A percentile compares a stretch with the other conserved stretches of the same genome.
These are phyloP conservation scores for Stomorhina lunata DNA, from an alignment of 2,888 invertebrate species.

Conservation along the genomic window DNA sequence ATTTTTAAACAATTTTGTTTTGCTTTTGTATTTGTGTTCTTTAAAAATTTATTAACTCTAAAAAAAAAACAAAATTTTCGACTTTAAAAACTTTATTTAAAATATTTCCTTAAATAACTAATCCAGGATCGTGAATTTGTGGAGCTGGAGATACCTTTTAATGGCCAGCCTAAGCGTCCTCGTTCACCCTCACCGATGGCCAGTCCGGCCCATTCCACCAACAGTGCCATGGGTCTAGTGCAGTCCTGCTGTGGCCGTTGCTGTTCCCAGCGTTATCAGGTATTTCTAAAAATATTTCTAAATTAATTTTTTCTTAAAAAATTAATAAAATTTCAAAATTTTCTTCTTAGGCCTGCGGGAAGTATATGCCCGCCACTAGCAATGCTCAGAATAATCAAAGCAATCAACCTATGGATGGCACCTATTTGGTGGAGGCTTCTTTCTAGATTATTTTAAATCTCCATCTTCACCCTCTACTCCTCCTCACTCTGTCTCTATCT, in stretches of 20 bases:
- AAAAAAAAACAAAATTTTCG: neutral
- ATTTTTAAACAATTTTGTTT: slow-evolving; percentile 3
- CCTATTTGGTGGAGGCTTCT: slow-evolving; percentile 92
- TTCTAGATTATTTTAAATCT: slow-evolving; percentile 85
- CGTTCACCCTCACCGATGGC: slow-evolving; percentile 93
- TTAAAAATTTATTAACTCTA: no score
- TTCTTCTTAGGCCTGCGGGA: slow-evolving; percentile 86
- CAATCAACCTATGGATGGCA: slow-evolving; percentile 90
- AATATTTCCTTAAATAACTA: neutral
- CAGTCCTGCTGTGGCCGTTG: slow-evolving; percentile 92
- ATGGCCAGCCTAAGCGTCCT: slow-evolving; percentile 95
- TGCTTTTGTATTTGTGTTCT: slow-evolving; percentile 59
- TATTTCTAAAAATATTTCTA: slow-evolving; percentile 72
- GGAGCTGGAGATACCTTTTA: slow-evolving; percentile 96
- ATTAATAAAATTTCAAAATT: neutral
- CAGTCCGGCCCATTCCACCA: slow-evolving; percentile 92
- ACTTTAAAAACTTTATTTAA: neutral
- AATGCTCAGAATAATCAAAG: slow-evolving; percentile 90
- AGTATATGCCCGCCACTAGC: slow-evolving; percentile 92
- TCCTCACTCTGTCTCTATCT: neutral
- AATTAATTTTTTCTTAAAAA: neutral
- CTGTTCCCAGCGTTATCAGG: slow-evolving; percentile 94
- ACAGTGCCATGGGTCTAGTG: slow-evolving; percentile 85
- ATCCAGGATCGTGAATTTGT: slow-evolving; percentile 96
- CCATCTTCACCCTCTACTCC: neutral